A percentile compares a stretch with the other conserved stretches of the same genome.
These are phyloP conservation scores for Lepetodrilus schrolli DNA, from an alignment of 2,888 invertebrate genomes.

Conservation along the genomic window DNA sequence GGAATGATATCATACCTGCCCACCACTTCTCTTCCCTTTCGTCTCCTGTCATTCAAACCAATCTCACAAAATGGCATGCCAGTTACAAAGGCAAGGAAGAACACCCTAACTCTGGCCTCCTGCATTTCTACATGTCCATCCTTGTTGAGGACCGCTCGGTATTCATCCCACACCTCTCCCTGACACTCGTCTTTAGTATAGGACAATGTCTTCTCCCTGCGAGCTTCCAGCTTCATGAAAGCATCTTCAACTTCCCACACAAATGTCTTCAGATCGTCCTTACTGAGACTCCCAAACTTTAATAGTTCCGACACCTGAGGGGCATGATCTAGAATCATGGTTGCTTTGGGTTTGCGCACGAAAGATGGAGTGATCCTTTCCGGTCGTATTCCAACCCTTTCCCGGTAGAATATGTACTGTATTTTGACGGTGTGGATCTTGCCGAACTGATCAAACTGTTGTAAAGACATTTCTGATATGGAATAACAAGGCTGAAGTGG, in stretches of 20 bases:
- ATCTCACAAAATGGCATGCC: slow-evolving; percentile 95
- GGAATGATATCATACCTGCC: slow-evolving; percentile 99
- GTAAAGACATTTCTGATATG: slow-evolving; percentile 84
- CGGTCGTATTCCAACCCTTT: slow-evolving; percentile 85
- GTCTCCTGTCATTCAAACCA: slow-evolving; percentile 95
- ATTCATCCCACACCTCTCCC: slow-evolving; percentile 75
- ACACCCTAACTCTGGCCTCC: slow-evolving; percentile 94
- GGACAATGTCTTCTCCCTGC: slow-evolving; percentile 70
- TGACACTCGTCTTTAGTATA: slow-evolving; percentile 75
- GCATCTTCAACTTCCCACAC: slow-evolving; percentile 94
- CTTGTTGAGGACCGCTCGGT: slow-evolving; percentile 71
- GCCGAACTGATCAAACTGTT: slow-evolving; percentile 98
- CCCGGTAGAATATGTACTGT: slow-evolving; percentile 98
- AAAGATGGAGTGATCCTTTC: slow-evolving; percentile 74
- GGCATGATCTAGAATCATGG: slow-evolving; percentile 89
- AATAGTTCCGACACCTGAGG: slow-evolving; percentile 95
- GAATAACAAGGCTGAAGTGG: slow-evolving; percentile 96
- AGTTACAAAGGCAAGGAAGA: slow-evolving; percentile 96
- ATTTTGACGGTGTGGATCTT: slow-evolving; percentile 98
- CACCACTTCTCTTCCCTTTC: slow-evolving; percentile 99
- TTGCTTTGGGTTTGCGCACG: slow-evolving; percentile 74
- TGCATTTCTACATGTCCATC: slow-evolving; percentile 78
- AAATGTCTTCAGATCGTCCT: slow-evolving; percentile 93
- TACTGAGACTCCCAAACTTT: slow-evolving; percentile 92
- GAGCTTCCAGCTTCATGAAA: slow-evolving; percentile 77